Base-by-base conservation (phyloP, 2,113 vertebrate genomes). In the Calidris pygmaea region DNA sequence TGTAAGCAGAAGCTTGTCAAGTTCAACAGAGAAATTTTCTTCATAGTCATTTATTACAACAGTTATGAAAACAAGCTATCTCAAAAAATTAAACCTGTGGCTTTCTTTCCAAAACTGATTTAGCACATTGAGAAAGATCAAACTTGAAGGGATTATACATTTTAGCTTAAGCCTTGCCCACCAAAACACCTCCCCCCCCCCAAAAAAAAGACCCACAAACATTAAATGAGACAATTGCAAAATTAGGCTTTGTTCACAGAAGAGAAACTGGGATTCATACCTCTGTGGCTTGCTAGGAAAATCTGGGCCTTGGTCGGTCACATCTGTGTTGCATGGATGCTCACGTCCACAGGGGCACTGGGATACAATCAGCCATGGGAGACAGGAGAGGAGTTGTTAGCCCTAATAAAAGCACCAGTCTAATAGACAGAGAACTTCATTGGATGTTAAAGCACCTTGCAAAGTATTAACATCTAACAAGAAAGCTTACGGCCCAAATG, bases 11-110 rank as follows among this genome's bases (percentile, higher is more conserved):
- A 84, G 37, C 41, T 76, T 85, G 22, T 87, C n/a, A 87, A 90
- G 22, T 85, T 93, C 41, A 93, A 83, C 45, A 89, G 80, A 72
- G n/a, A 91, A 59, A 76, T 89, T 94, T 79, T 92, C 34, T 84
- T 93, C 90, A 39, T 94, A 75, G 60, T 63, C 29, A 37, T 84
- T 87, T 93, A 94, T 87, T 93, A 68, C 15, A 84, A 52, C 53
- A 92, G 80, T 80, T 95, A 70, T 20, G 63, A 90, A 93, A 93
- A 77, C 27, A 90, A 82, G 9, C 6, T 81, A 52, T 45, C 32
- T 45, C 23, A 80, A 89, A 85, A 66, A 48, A 50, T 13, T 48
- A 78, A 78, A 58, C 5, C 24, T 43, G 6, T 59, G 52, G 17
- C 14, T 82, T 87, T 56, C 43, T 92, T 77, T 88, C 37, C 47